Evolutionary conservation across 2,888 invertebrate species (phyloP).

Genomic region (Mythimna loreyi): DNA sequence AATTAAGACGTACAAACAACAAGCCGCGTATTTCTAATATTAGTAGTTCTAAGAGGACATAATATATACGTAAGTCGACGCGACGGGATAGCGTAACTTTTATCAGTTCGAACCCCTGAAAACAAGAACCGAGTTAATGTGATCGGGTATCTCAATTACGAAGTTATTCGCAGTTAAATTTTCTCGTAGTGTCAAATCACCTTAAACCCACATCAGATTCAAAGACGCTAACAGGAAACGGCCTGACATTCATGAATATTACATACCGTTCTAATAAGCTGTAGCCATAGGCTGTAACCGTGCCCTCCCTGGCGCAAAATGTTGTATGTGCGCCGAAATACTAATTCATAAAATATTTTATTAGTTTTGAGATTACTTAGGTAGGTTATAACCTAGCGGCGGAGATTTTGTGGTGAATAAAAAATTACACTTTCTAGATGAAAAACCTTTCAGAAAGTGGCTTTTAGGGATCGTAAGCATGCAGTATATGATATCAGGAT

Average conservation of each 20-base stretch:
- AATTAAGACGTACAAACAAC: neutral
- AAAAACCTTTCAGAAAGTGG: constrained; percentile 16
- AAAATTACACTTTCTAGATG: constrained; percentile 22
- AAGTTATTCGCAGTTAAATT: constrained; percentile 23
- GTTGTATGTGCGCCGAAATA: constrained; percentile 12
- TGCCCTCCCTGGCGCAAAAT: neutral
- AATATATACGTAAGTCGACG: neutral
- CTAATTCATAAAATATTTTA: constrained; percentile 28
- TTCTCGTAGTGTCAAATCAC: constrained; percentile 34
- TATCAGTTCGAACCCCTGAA: neutral
- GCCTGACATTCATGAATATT: constrained; percentile 45
- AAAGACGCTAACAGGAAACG: constrained; percentile 30
- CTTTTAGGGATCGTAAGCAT: constrained; percentile 1
- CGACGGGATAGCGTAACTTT: neutral
- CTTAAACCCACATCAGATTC: constrained; percentile 37
- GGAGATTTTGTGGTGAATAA: constrained; percentile 36
- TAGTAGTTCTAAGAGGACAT: neutral
- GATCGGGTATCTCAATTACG: constrained; percentile 15
- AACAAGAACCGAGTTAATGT: neutral
- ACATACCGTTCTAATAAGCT: constrained; percentile 21
- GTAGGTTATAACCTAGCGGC: neutral
- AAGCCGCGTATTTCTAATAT: neutral
- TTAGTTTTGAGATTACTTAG: constrained; percentile 34
- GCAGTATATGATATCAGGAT: constrained; percentile 10
- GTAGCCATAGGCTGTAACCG: neutral